Base-by-base conservation (phyloP, 2,113 vertebrate genomes). In the Rhea pennata region DNA sequence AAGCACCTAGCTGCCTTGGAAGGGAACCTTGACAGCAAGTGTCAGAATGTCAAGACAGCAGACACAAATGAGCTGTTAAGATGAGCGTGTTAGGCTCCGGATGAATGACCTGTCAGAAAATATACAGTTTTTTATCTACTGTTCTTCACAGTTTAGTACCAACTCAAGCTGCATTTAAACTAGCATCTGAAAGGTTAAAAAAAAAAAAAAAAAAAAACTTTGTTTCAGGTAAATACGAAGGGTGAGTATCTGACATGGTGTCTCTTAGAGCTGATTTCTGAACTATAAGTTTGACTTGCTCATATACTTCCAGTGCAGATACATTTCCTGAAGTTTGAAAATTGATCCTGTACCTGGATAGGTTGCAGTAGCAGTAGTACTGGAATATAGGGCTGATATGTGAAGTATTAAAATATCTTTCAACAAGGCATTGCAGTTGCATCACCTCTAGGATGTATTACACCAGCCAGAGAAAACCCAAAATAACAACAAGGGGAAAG, bases 61-160 rank as follows among this genome's bases (percentile, higher is more conserved):
- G 92, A 87, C 74, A 86, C 92, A 79, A 87, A 87, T 46, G 91
- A 95, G 84, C 92, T 84, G 77, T 83, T 94, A 84, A 82, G 58
- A 83, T 8, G 42, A 92, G 93, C 53, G 13, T 3, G 1, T 8
- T 16, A 72, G 31, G 91, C 84, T 95, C 50, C 20, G 0, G 88
- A 93, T 97, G 91, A 93, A 4, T 74, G 91, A 83, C 82, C 77
- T 96, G 92, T 94, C 96, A 96, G 87, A 84, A 95, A 90, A 87
- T 31, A 88, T 21, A 80, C 58, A 53, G 81, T 67, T 92, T 65
- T 77, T 82, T 82, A 69, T 48, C 51, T 6, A 3, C 75, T 27
- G 54, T 71, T 88, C 59, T 80, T 78, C 53, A 44, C 84, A 84
- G 33, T 83, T 88, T 58, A 83, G 44, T 53, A 40, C 79, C 90